These are phyloP conservation scores for Callipepla squamata DNA, from an alignment of 2,113 vertebrate species.

Conservation along the genomic window DNA sequence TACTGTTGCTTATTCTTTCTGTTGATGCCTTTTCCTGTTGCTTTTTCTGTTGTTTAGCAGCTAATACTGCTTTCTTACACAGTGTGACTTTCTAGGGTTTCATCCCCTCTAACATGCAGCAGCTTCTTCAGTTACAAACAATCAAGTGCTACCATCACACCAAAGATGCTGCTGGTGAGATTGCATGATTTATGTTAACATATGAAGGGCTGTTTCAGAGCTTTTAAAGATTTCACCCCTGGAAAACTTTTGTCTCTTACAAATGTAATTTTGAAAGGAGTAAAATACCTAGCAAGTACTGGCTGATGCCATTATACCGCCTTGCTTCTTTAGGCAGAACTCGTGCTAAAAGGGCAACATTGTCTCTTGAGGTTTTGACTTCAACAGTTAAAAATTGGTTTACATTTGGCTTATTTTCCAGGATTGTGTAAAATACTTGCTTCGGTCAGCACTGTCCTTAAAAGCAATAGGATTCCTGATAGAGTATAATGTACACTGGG, in stretches of 20 bases:
- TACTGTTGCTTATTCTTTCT: not conserved
- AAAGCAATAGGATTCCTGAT: not conserved
- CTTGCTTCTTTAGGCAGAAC: not conserved
- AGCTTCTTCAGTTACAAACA: not conserved
- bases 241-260: not conserved
- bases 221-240: not conserved
- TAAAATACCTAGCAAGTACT: not conserved
- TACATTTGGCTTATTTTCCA: constrained; percentile 2
- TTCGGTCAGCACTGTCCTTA: not conserved
- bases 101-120: not conserved
- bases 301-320: not conserved
- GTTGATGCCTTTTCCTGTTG: not conserved
- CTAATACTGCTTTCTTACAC: not conserved
- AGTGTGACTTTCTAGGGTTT: not conserved
- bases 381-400: not conserved
- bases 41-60: not conserved
- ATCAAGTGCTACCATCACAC: fast-evolving
- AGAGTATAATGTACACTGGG: fast-evolving
- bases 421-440: not conserved
- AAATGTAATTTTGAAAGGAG: not conserved
- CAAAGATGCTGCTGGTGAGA: not conserved
- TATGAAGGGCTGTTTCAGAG: not conserved
- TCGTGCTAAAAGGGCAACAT: not conserved
- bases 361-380: not conserved
- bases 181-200: not conserved